Base-by-base conservation (phyloP, 2,797 vertebrate species). In the Thaleichthys pacificus region DNA sequence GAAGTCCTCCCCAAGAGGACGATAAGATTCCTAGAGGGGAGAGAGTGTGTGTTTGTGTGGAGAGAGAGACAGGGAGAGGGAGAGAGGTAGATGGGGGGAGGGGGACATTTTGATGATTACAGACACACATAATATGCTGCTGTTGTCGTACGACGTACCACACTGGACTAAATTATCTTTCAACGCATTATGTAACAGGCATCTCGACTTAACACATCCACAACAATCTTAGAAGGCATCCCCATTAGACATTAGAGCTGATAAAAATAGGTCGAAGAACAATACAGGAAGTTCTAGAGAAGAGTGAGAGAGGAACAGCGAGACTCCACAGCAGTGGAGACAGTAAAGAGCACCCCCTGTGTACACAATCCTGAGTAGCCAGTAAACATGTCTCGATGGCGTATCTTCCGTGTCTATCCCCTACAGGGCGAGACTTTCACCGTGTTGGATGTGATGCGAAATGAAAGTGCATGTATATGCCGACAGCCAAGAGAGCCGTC, bases 1-100 rank as follows among this genome's bases (percentile, higher is more conserved):
- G 83, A 98, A 97, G 84, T 97, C 95, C 71, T 95, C 96, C 12
- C 89, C 95, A 72, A 97, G 89, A 2, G 96, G 93, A 30, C 77
- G 93, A 81, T 94, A 95, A 0, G 93, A 85, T 84, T 96, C 96
- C 96, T 98, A 30, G 12, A 14, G 66, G 66, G 38, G 73, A 77
- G 42, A 74, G 62, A 62, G 73, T 11, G 35, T 71, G 80, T n/a
- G 82, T 35, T 42, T 38, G 66, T 35, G 32, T 35, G 75, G 73
- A 0, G 61, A 4, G 35, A 0, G 42, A 54, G 15, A 21, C 0
- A 35, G 32, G 68, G 1, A n/a, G 32, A 51, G 56, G 11, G 38
- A 14, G 9, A 8, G 12, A 14, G 42, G 14, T 30, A 26, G 26
- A 26, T 26, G 63, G 47, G 56, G 56, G 11, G 42, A 14, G 2